These are phyloP conservation scores for Neodontobutis hainanensis DNA, from an alignment of 2,113 vertebrate genomes.

Conservation along the genomic window DNA sequence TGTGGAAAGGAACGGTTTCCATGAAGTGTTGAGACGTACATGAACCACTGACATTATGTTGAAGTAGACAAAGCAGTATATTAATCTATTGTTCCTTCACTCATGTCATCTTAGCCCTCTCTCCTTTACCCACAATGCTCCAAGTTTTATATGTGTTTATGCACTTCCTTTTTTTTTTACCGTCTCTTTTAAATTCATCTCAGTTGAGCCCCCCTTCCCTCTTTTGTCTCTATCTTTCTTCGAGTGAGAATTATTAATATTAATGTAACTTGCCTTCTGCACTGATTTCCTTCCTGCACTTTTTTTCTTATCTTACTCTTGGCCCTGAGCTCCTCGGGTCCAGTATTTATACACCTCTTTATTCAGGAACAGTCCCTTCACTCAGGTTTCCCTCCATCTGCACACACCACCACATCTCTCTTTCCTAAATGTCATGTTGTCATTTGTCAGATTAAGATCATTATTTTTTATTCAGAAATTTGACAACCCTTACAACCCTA, in stretches of 20 bases:
- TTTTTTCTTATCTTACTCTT: conserved; percentile 40
- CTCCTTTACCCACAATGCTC: neutral
- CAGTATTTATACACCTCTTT: conserved; percentile 67
- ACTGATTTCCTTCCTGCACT: conserved; percentile 41
- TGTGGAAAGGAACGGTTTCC: too few relatives aligned
- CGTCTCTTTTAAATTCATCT: conserved; percentile 59
- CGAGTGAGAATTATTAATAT: conserved; percentile 77
- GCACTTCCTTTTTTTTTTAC: conserved; percentile 36
- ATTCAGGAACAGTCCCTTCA: conserved; percentile 43
- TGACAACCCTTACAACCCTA: too few relatives aligned
- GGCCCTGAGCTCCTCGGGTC: conserved; percentile 56
- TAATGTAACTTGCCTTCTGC: conserved; percentile 62
- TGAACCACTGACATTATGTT: too few relatives aligned
- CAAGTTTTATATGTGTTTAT: conserved; percentile 41
- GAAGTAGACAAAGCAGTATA: too few relatives aligned
- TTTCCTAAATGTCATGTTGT: too few relatives aligned
- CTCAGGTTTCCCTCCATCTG: too few relatives aligned
- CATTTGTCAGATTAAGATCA: too few relatives aligned
- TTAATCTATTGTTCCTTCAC: too few relatives aligned
- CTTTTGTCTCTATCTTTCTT: conserved; percentile 18
- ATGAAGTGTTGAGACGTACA: too few relatives aligned
- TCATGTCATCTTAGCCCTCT: neutral
- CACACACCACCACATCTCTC: too few relatives aligned
- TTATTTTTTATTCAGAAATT: too few relatives aligned
- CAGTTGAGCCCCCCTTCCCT: conserved; percentile 42